Evolutionary conservation across 2,888 invertebrate species (phyloP).

Genomic region (Hecatera dysodea): DNA sequence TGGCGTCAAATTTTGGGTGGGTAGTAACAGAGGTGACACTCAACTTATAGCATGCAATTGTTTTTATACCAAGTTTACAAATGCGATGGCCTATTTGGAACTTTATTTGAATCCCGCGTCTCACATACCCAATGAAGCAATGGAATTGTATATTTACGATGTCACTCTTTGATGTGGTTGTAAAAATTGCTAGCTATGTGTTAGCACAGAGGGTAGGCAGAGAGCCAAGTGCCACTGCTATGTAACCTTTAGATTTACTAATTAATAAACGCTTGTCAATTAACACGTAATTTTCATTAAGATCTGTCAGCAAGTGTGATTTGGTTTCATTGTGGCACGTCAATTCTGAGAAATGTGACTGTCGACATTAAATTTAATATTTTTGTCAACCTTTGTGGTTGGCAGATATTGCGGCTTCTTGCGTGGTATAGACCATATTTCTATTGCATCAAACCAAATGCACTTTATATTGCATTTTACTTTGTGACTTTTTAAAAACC

Average conservation of each 20-base stretch:
- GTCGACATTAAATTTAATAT: background rate
- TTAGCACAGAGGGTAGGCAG: slow-evolving; percentile 40
- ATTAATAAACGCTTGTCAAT: slow-evolving; percentile 52
- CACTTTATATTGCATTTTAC: background rate
- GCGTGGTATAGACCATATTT: background rate
- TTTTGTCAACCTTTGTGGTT: no score
- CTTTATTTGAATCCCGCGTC: background rate
- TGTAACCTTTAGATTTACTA: slow-evolving; percentile 55
- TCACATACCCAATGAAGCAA: slow-evolving; percentile 28
- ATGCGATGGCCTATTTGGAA: background rate
- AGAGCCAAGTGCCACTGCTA: slow-evolving; percentile 41
- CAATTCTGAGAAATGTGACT: slow-evolving; percentile 1
- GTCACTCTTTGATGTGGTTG: slow-evolving; percentile 46
- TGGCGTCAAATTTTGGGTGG: no score
- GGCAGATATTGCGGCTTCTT: no score
- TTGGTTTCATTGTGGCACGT: slow-evolving; percentile 7
- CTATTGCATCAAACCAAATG: background rate
- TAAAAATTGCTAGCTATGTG: slow-evolving; percentile 56
- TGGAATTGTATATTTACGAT: slow-evolving; percentile 28
- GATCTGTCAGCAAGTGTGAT: slow-evolving; percentile 43
- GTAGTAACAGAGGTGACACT: no score
- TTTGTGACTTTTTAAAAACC: no score
- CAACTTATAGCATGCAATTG: no score
- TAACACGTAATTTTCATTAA: slow-evolving; percentile 49
- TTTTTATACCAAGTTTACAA: no score